A percentile compares a stretch with the other conserved stretches of the same genome.
phyloP scores from a whole-genome alignment of 2,797 vertebrate genomes.

The Rhinatrema bivittatum region DNA sequence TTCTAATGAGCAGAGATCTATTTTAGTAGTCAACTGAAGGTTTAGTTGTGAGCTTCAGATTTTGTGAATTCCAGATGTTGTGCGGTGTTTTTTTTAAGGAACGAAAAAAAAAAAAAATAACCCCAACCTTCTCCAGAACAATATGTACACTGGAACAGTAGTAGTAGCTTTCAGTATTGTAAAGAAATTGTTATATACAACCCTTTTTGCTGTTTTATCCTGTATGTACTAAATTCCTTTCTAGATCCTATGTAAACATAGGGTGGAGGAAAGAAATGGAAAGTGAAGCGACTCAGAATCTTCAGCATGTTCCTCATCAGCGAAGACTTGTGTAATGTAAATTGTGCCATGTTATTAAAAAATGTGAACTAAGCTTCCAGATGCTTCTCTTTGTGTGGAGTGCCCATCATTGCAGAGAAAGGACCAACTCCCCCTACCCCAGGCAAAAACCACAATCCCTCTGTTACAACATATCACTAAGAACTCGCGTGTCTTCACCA shows the following conservation, averaged over 20 bases:
- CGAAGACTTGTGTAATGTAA: slow-evolving; percentile 96
- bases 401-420: slow-evolving; percentile 21
- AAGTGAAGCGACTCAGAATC: slow-evolving; percentile 79
- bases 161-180: slow-evolving; percentile 94
- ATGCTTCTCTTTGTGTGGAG: slow-evolving; percentile 60
- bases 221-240: slow-evolving; percentile 94
- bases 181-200: slow-evolving; percentile 91
- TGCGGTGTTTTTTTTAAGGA: slow-evolving; percentile 74
- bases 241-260: slow-evolving; percentile 86
- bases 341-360: slow-evolving; percentile 99
- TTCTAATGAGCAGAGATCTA: slow-evolving; percentile 97
- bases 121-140: slow-evolving; percentile 38
- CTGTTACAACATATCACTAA: too few relatives aligned
- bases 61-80: slow-evolving; percentile 94
- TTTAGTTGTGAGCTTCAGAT: slow-evolving; percentile 97
- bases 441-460: too few relatives aligned
- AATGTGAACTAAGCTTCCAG: slow-evolving; percentile 85
- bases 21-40: slow-evolving; percentile 98
- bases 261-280: slow-evolving; percentile 51
- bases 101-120: slow-evolving; percentile 30
- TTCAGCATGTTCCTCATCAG: slow-evolving; percentile 98
- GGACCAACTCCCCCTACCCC: too few relatives aligned
- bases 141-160: slow-evolving; percentile 90
- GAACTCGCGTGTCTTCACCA: too few relatives aligned
- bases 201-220: slow-evolving; percentile 92